These are phyloP conservation scores for Heliconius nattereri DNA, from an alignment of 1,140 invertebrate genomes.

Conservation along the genomic window DNA sequence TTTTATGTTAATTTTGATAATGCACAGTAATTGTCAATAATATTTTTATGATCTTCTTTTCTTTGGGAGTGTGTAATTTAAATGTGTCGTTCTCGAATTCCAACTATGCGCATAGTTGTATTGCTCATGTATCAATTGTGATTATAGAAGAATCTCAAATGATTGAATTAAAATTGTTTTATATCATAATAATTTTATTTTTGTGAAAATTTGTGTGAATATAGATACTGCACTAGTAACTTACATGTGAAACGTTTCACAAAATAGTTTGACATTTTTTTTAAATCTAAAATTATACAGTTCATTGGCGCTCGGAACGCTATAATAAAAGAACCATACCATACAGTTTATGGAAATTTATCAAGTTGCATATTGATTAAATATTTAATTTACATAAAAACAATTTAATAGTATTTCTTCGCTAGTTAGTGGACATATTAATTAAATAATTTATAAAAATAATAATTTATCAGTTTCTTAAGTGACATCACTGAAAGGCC, in stretches of 20 bases:
- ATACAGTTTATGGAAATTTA: too few species aligned
- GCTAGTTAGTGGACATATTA: background rate
- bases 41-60: background rate
- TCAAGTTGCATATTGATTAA: background rate
- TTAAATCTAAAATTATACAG: too few species aligned
- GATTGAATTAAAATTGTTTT: background rate
- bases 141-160: constrained; percentile 6
- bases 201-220: background rate
- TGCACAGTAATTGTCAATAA: background rate
- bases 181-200: background rate
- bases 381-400: background rate
- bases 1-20: background rate
- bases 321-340: too few species aligned
- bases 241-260: too few species aligned
- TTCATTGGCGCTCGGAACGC: too few species aligned
- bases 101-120: background rate
- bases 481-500: background rate
- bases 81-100: background rate
- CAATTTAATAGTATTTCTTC: background rate
- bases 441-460: background rate
- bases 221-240: background rate
- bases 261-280: background rate
- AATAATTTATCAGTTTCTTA: background rate
- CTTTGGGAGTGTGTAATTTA: background rate
- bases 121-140: constrained; percentile 9